Conservation (phyloP, 2,888 invertebrate genomes). For the Eupithecia inturbata region DNA sequence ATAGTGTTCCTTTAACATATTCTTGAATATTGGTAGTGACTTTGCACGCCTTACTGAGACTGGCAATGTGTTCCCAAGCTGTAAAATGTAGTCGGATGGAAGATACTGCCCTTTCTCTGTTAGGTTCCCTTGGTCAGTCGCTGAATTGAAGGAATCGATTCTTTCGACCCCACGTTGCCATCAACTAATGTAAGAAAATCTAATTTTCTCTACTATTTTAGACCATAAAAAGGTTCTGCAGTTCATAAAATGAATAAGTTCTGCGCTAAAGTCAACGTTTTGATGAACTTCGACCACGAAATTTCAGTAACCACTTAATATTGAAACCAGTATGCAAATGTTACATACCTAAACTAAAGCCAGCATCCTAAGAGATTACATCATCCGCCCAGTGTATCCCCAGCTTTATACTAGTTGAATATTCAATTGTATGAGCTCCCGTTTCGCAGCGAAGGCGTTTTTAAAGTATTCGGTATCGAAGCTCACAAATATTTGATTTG, state of each 20-base stretch:
- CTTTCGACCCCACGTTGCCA: too few relatives aligned
- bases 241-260: background rate
- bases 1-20: too few relatives aligned
- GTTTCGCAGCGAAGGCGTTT: slow-evolving; percentile 35
- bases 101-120: too few relatives aligned
- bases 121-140: too few relatives aligned
- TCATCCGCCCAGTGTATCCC: background rate
- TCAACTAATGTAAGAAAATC: too few relatives aligned
- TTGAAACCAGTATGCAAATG: background rate
- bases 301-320: background rate
- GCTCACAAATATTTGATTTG: slow-evolving; percentile 32
- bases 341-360: background rate
- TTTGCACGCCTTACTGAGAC: too few relatives aligned
- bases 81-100: too few relatives aligned
- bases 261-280: background rate
- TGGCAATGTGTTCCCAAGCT: too few relatives aligned
- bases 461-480: slow-evolving; percentile 31
- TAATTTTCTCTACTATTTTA: too few relatives aligned
- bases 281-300: background rate
- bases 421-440: slow-evolving; percentile 36
- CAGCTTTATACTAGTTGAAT: slow-evolving; percentile 33
- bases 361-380: background rate
- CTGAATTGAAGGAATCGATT: too few relatives aligned
- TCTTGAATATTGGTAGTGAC: too few relatives aligned
- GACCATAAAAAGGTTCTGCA: too few relatives aligned